Evolutionary conservation across 2,888 invertebrate species (phyloP).

Genomic region (Serripes groenlandicus): DNA sequence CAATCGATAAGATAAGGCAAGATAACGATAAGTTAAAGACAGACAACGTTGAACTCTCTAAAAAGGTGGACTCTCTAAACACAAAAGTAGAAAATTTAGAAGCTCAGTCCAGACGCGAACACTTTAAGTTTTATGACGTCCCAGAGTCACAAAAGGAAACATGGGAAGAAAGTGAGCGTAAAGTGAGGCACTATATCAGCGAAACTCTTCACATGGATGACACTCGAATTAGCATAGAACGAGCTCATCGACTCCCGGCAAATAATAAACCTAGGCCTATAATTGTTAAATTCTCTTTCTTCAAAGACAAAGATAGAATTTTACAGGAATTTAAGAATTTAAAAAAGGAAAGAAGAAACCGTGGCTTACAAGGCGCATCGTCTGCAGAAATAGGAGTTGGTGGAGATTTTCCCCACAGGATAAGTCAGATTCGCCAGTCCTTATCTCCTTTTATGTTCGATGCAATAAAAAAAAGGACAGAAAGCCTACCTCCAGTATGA

Average conservation of each 20-base stretch:
- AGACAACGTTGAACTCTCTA: not conserved
- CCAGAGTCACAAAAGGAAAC: slow-evolving; percentile 3
- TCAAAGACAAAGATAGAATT: slow-evolving; percentile 12
- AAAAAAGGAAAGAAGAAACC: not conserved
- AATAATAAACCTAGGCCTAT: slow-evolving; percentile 2
- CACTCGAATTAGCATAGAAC: slow-evolving; percentile 6
- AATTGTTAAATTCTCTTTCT: slow-evolving; percentile 21
- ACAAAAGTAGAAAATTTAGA: slow-evolving; percentile 13
- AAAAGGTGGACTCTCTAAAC: not conserved
- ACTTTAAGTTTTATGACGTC: slow-evolving; percentile 10
- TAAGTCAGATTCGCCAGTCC: not conserved
- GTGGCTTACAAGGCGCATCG: not conserved
- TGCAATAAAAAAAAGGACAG: not conserved
- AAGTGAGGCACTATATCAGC: not conserved
- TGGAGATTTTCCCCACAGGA: slow-evolving; percentile 11
- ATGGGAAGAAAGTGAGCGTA: slow-evolving; percentile 12
- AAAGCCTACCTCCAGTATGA: slow-evolving; percentile 13
- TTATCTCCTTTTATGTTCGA: not conserved
- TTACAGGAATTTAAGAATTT: not conserved
- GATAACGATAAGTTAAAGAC: not conserved
- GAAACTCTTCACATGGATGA: not conserved
- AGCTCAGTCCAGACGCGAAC: slow-evolving; percentile 11
- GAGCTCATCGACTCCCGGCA: not conserved
- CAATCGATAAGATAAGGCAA: not conserved
- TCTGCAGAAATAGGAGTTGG: not conserved